Percentiles rank a stretch among this genome's conserved stretches.
These are phyloP conservation scores for Puntigrus tetrazona DNA, from an alignment of 2,113 vertebrate genomes.

Conservation along the genomic window DNA sequence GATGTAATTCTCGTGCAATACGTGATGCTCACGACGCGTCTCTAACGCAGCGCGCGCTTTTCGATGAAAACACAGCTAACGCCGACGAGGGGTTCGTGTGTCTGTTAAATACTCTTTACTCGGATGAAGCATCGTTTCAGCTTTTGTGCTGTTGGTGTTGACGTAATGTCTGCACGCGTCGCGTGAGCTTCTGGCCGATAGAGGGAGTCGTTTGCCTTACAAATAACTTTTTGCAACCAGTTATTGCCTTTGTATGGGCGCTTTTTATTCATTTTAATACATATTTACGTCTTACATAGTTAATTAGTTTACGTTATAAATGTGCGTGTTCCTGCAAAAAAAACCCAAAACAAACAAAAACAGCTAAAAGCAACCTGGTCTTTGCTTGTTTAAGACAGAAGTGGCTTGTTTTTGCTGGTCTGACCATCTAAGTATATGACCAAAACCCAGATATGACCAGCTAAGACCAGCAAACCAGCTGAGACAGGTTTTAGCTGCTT, in stretches of 20 bases:
- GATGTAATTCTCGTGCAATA: constrained; percentile 55
- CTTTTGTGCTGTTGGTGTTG: background rate
- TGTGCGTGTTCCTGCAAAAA: background rate
- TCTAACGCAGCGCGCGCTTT: background rate
- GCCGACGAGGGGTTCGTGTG: background rate
- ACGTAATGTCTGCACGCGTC: background rate
- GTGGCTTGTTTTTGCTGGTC: too few relatives aligned
- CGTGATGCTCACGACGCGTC: background rate
- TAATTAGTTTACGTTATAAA: background rate
- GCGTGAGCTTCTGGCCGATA: constrained; percentile 5
- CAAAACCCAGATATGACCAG: too few relatives aligned
- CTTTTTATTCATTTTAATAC: background rate
- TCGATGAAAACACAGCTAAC: background rate
- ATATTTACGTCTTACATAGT: background rate
- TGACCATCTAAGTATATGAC: too few relatives aligned
- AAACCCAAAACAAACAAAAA: too few relatives aligned
- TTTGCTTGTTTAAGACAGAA: too few relatives aligned
- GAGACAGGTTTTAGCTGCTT: too few relatives aligned
- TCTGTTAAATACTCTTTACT: background rate
- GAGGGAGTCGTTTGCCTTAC: constrained; percentile 42
- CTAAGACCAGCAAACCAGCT: too few relatives aligned
- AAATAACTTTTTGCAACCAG: background rate
- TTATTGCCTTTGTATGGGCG: background rate
- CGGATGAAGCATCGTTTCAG: too few relatives aligned
- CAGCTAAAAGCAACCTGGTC: too few relatives aligned